A percentile compares a stretch with the other conserved stretches of the same genome.
Conservation (phyloP, 2,888 invertebrate species). For the Melolontha melolontha region DNA sequence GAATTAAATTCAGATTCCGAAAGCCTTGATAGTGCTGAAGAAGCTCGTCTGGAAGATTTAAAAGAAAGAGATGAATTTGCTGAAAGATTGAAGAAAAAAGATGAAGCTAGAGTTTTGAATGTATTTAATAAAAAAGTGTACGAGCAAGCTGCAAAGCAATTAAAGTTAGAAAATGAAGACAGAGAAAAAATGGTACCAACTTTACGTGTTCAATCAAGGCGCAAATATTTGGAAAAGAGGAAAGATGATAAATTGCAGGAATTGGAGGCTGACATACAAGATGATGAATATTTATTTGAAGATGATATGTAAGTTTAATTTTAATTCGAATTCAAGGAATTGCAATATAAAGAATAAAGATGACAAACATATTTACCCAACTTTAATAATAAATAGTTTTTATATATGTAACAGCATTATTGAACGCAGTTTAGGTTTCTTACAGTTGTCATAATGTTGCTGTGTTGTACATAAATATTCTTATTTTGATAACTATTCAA, state of each 20-base stretch:
- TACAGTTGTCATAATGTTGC: too few species aligned
- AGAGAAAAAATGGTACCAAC: conserved; percentile 89
- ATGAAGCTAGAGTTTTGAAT: conserved; percentile 85
- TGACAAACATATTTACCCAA: background rate
- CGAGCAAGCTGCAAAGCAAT: conserved; percentile 90
- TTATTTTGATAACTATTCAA: too few species aligned
- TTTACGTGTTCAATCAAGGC: conserved; percentile 88
- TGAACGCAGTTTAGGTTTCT: too few species aligned
- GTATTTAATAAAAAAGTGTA: conserved; percentile 76
- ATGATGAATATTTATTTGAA: conserved; percentile 96
- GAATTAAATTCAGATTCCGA: conserved; percentile 62
- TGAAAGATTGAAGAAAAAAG: conserved; percentile 86
- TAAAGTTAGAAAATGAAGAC: conserved; percentile 89
- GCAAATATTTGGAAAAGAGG: conserved; percentile 94
- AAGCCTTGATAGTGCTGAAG: conserved; percentile 81
- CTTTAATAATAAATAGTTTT: conserved; percentile 8
- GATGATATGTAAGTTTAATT: conserved; percentile 79
- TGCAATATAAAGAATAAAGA: background rate
- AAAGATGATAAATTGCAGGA: conserved; percentile 97
- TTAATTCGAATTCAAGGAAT: conserved; percentile 3
- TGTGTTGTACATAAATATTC: too few species aligned
- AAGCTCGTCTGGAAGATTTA: conserved; percentile 83
- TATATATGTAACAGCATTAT: too few species aligned
- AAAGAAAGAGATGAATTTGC: conserved; percentile 96
- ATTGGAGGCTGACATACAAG: conserved; percentile 92